phyloP scores from a whole-genome alignment of 2,797 vertebrate species.

The Anabacerthia variegaticeps region DNA sequence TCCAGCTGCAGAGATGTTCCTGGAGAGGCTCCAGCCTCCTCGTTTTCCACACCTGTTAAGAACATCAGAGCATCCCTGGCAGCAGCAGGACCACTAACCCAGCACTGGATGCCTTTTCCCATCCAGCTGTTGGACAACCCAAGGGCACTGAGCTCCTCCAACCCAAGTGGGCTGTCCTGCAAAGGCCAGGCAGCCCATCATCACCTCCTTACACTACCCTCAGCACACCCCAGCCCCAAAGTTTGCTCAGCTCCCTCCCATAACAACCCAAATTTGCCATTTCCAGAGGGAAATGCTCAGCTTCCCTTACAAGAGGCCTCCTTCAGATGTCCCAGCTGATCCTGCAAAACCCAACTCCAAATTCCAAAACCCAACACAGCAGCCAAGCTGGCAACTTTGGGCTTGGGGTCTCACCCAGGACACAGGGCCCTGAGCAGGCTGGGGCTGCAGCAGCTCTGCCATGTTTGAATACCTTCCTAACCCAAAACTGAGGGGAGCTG shows the following conservation, averaged over 20 bases:
- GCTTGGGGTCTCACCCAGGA: accelerated
- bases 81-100: background rate
- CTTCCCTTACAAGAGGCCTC: background rate
- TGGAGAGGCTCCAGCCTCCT: background rate
- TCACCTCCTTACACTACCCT: background rate
- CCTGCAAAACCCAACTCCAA: background rate
- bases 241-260: background rate
- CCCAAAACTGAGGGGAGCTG: background rate
- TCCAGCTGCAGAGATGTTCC: background rate
- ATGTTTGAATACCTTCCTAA: background rate
- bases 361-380: background rate
- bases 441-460: background rate
- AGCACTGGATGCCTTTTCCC: background rate
- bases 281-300: background rate
- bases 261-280: background rate
- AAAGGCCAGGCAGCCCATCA: background rate
- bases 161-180: background rate
- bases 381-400: background rate
- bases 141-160: background rate
- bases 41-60: accelerated
- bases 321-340: background rate
- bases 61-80: background rate
- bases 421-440: accelerated
- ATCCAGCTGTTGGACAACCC: background rate
- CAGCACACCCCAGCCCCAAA: background rate